Base-by-base conservation (phyloP, 2,888 invertebrate genomes). In the Notodonta ziczac region DNA sequence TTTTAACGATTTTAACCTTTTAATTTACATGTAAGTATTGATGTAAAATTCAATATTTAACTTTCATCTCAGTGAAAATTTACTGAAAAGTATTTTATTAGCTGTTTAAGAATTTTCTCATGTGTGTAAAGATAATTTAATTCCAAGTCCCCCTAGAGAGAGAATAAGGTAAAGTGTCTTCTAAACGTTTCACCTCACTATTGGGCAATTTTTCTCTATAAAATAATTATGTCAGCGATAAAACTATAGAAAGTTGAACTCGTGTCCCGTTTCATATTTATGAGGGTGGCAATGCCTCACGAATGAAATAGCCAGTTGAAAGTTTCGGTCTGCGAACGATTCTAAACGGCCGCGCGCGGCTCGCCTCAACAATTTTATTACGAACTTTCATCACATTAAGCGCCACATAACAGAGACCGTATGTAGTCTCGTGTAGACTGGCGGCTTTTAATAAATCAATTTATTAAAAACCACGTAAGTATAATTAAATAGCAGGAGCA, bases 191-290 rank as follows among this genome's bases (percentile, higher is more conserved):
- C 46, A 42, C 42, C 9, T 42, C 9, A 42, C 42, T 42, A 42
- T 12, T 42, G 42, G 12, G 9, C 42, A 42, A 42, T 42, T 42
- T 42, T 10, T 42, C 35, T 35, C 2, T 35, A 35, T 35, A 35
- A 35, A 42, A 9, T 42, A 42, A 6, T 9, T 10, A 0, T 9
- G n/a, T 82, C 73, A 68, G 66, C 81, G 84, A 85, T 83, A 83
- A 85, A 83, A 83, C 73, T 73, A 77, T 74, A 59, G 72, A 59
- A 72, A 76, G 76, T 70, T 74, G 73, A 77, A 81, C 80, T 75
- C 78, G 73, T 77, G 78, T 81, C 67, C 78, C 80, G 78, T 82
- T 86, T 80, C 84, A 85, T 86, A 86, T 86, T 85, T 85, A 85
- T 85, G 86, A 85, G 78, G 62, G 73, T 63, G 72, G 71, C 70